Conservation (phyloP, 2,797 vertebrate species). For the Macropus fuliginosus region DNA sequence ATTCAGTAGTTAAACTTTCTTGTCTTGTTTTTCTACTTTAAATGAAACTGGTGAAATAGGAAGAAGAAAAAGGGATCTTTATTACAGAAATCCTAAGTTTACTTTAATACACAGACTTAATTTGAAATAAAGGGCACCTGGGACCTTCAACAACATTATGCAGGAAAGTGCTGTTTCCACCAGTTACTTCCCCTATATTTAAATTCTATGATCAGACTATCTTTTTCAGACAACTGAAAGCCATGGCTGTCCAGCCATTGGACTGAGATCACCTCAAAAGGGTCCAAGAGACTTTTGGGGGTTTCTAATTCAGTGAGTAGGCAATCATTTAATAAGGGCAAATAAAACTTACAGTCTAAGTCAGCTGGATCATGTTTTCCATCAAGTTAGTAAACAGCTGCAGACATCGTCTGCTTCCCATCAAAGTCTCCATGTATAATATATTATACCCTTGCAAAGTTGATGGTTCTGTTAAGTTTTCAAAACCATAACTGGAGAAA, state of each 20-base stretch:
- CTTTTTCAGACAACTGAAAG: conserved; percentile 31
- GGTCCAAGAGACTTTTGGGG: conserved; percentile 13
- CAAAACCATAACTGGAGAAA: conserved; percentile 80
- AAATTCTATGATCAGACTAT: conserved; percentile 48
- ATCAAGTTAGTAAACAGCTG: conserved; percentile 81
- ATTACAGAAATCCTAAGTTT: conserved; percentile 24
- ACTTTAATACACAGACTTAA: conserved; percentile 6
- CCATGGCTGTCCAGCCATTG: conserved; percentile 6
- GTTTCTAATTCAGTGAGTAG: conserved; percentile 67
- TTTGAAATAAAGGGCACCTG: conserved; percentile 38
- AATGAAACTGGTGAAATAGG: conserved; percentile 14
- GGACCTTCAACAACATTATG: background rate
- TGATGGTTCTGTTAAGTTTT: conserved; percentile 82
- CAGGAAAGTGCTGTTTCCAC: conserved; percentile 1
- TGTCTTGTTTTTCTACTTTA: conserved; percentile 38
- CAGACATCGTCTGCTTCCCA: conserved; percentile 82
- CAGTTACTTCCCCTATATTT: background rate
- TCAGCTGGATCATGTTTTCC: conserved; percentile 80
- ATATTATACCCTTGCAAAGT: conserved; percentile 77
- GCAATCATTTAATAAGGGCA: conserved; percentile 69
- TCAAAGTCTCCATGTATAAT: conserved; percentile 77
- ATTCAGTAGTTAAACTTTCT: conserved; percentile 29
- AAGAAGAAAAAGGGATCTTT: conserved; percentile 24
- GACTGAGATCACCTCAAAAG: conserved; percentile 12
- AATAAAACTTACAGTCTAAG: conserved; percentile 80